Evolutionary conservation across 2,113 vertebrate genomes (phyloP).

Genomic region (Zeus faber): DNA sequence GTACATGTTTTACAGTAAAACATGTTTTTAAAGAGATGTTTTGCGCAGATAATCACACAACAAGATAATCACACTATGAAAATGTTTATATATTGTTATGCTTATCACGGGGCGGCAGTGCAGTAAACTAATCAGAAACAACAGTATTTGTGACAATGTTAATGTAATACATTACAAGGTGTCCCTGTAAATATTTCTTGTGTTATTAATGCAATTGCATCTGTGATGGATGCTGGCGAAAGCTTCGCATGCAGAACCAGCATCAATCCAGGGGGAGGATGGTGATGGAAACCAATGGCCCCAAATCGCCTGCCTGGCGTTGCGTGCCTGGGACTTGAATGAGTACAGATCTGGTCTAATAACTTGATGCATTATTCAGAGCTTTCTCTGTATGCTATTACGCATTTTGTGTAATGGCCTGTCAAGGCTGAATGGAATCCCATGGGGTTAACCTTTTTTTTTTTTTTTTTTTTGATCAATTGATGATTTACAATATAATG

Average conservation of each 20-base stretch:
- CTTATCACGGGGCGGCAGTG: background rate
- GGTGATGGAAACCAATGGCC: conserved; percentile 2
- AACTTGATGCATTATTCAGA: conserved; percentile 69
- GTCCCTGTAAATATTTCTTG: conserved; percentile 1
- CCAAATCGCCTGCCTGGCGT: conserved; percentile 23
- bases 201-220: background rate
- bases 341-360: conserved; percentile 65
- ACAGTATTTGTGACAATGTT: conserved; percentile 3
- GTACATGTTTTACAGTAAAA: no score
- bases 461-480: conserved; percentile 35
- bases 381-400: conserved; percentile 42
- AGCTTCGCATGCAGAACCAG: no score
- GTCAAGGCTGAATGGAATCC: conserved; percentile 57
- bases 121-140: conserved; percentile 22
- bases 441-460: conserved; percentile 48
- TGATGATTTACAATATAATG: background rate
- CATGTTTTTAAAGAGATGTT: no score
- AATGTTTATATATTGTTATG: no score
- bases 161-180: conserved; percentile 4
- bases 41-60: no score
- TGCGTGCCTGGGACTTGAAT: conserved; percentile 33
- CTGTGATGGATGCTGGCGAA: conserved; percentile 18
- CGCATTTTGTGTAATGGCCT: conserved; percentile 65
- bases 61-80: no score
- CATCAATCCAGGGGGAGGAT: conserved; percentile 27